phyloP scores from a whole-genome alignment of 2,888 invertebrate species.

The Cheilosia vernalis region DNA sequence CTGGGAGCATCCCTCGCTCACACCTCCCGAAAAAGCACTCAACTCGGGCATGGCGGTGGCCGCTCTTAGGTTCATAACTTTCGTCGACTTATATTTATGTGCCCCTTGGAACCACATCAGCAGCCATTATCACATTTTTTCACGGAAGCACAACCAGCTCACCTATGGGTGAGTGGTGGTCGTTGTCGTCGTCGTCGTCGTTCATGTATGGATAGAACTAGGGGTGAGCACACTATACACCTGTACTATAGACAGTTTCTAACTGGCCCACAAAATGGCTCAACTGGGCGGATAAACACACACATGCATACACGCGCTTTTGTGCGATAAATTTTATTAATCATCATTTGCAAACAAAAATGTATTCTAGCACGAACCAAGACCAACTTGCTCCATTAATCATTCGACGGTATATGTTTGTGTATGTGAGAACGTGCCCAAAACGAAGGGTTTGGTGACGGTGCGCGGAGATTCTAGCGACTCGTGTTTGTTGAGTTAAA shows the following conservation, averaged over 20 bases:
- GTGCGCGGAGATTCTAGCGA: constrained; percentile 18
- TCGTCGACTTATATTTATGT: constrained; percentile 65
- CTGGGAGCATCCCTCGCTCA: not conserved
- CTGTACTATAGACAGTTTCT: constrained; percentile 13
- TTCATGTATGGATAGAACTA: not conserved
- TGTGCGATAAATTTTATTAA: constrained; percentile 71
- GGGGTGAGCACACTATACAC: not conserved
- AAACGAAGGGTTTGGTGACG: constrained; percentile 48
- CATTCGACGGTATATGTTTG: constrained; percentile 38
- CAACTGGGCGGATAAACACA: constrained; percentile 32
- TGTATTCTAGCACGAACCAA: constrained; percentile 55
- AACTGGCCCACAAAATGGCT: constrained; percentile 19
- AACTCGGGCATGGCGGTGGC: not conserved
- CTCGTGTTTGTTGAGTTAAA: constrained; percentile 20
- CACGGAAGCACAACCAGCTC: constrained; percentile 45
- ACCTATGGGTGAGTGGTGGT: constrained; percentile 31
- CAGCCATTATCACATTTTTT: constrained; percentile 70
- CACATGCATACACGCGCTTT: not conserved
- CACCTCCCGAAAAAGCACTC: constrained; percentile 29
- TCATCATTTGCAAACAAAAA: constrained; percentile 74
- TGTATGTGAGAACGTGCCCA: constrained; percentile 47
- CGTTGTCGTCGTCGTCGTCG: constrained; percentile 6
- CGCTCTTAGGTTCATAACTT: constrained; percentile 41
- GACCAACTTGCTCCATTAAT: constrained; percentile 72
- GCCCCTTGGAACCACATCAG: constrained; percentile 65